Evolutionary conservation across 2,888 invertebrate genomes (phyloP), one percentile per base, ranked within the genome.

Genomic region (Ochropleura plecta): DNA sequence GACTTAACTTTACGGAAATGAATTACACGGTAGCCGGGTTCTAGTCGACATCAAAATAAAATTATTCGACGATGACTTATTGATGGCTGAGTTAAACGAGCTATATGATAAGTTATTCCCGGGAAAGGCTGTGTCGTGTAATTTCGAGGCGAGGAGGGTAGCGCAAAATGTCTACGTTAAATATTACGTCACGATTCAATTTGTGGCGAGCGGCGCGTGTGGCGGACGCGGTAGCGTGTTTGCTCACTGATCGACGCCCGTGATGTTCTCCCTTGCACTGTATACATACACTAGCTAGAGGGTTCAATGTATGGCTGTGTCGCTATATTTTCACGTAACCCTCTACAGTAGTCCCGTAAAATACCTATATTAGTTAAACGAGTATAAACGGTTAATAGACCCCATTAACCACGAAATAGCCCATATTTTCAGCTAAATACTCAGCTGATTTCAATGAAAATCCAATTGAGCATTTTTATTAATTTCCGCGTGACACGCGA

Each of bases 101-200:
- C 88, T 90, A 89, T 90, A 91, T 91, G 92, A 91, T 91, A 91
- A 91, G 89, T 91, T 89, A 89, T 91, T 90, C 91, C 88, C 88
- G 87, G 85, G 88, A 85, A 89, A 81, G 88, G 90, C 87, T 88
- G 89, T 83, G 89, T 88, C 90, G 88, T 87, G 88, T 90, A 89
- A 90, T 91, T 90, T 90, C 82, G 86, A 84, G 78, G 86, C 79
- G 87, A 86, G 88, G 87, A 86, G 88, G 88, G 89, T 86, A 89
- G 86, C 88, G 86, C 88, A 86, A 88, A 91, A 90, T 90, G 89
- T 91, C 88, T 88, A 88, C 89, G 90, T 90, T 90, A 91, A 91
- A 91, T 92, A 91, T 92, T 88, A 90, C 90, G 89, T 86, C 88
- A 85, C 89, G 89, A 91, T 92, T 92, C 90, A 91, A 92, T 92